Base-by-base conservation (phyloP, 2,888 invertebrate species). In the Petrophora chlorosata region DNA sequence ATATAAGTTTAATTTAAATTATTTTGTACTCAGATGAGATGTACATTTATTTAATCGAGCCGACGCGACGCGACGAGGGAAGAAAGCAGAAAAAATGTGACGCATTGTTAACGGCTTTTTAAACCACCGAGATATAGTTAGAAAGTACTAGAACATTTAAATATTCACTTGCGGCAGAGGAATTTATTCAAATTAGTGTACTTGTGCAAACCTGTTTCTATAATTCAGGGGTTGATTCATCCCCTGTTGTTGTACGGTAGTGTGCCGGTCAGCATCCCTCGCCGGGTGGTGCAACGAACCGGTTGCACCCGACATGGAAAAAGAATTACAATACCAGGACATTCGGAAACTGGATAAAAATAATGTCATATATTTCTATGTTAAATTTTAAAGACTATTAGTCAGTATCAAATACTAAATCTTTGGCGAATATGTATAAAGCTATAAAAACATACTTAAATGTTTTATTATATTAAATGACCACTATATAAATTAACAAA, bases 121-220 rank as follows among this genome's bases (percentile, higher is more conserved):
- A 44, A 29, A 39, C 53, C 56, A 46, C 55, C 49, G 55, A 60
- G 55, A 61, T 63, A 55, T 60, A 28, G 16, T 36, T 59, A 61
- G 61, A 61, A 61, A 64, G 60, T 56, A 42, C 32, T 48, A 43
- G 39, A 54, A 57, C 59, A 62, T 56, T 63, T 26, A 60, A 61
- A 65, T 53, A 61, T 67, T 39, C 70, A 70, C 69, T 70, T 70
- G 72, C 54, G 43, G 51, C 32, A 44, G 15, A 58, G 70, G 84
- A 85, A 85, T 79, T 72, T 82, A 86, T 87, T 78, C 58, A 79
- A 83, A 85, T 83, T 67, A 82, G 76, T 82, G 82, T 83, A 85
- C 82, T 82, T 77, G 78, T 59, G 45, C 41, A 64, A 83, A 87
- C 87, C 84, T 76, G 87, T 84, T 81, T 59, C 58, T 51, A 53